Evolutionary conservation across 2,113 vertebrate genomes (phyloP).

Genomic region (Nycticebus coucang): DNA sequence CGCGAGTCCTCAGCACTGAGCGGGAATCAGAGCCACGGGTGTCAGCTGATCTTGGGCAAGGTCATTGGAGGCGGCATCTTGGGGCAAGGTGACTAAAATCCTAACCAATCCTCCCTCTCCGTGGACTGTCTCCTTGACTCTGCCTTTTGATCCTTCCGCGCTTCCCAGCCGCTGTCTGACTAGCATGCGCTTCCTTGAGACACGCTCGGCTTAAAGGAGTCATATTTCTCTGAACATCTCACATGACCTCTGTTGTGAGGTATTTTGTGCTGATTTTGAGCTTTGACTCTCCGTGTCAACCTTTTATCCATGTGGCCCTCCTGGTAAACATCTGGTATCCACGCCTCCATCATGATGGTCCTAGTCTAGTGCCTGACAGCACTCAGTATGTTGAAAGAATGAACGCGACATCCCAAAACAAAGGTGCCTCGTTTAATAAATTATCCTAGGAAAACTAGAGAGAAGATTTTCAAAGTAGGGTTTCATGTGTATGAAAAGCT

Average conservation of each 20-base stretch:
- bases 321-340: neutral
- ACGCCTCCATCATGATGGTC: rapidly evolving
- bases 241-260: neutral
- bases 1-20: neutral
- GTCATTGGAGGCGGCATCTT: neutral
- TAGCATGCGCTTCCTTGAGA: neutral
- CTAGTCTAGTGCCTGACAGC: neutral
- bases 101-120: neutral
- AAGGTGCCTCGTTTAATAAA: neutral
- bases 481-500: neutral
- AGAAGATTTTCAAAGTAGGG: neutral
- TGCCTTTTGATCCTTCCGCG: neutral
- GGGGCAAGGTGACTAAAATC: neutral
- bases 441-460: neutral
- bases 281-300: neutral
- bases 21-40: neutral
- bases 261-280: neutral
- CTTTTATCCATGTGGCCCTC: neutral
- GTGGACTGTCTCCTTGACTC: neutral
- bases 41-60: neutral
- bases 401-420: neutral
- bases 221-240: neutral
- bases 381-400: neutral
- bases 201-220: neutral
- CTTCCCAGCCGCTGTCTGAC: neutral